Evolutionary conservation across 2,888 invertebrate species (phyloP).

Genomic region (Epiblema foenella): DNA sequence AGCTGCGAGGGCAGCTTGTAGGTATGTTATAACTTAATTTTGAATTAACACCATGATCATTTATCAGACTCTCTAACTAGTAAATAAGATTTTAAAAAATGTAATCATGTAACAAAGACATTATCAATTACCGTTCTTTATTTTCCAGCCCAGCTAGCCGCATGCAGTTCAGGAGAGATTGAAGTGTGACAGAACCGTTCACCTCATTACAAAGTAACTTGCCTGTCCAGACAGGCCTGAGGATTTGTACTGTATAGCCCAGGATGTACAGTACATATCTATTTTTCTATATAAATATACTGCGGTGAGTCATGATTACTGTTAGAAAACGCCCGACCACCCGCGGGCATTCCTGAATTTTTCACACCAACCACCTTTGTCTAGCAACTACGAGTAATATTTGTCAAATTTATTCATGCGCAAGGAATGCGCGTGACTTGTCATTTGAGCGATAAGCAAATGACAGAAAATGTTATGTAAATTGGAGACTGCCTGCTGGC

Average conservation of each 20-base stretch:
- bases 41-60: too few relatives aligned
- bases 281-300: not conserved
- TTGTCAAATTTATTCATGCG: slow-evolving; percentile 81
- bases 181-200: not conserved
- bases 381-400: slow-evolving; percentile 67
- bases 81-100: too few relatives aligned
- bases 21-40: too few relatives aligned
- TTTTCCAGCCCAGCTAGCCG: too few relatives aligned
- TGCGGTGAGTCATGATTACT: not conserved
- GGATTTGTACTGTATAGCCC: too few relatives aligned
- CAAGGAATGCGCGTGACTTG: slow-evolving; percentile 75
- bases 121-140: too few relatives aligned
- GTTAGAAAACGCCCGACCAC: slow-evolving; percentile 49
- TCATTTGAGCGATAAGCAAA: slow-evolving; percentile 83
- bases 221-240: not conserved
- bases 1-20: too few relatives aligned
- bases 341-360: slow-evolving; percentile 67
- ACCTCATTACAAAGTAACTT: not conserved
- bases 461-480: slow-evolving; percentile 83
- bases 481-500: slow-evolving; percentile 67
- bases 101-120: too few relatives aligned
- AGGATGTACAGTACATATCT: too few relatives aligned
- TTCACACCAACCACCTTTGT: slow-evolving; percentile 61
- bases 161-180: too few relatives aligned
- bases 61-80: too few relatives aligned